Evolutionary conservation across 2,113 vertebrate species (phyloP), one percentile per base, ranked within the genome.

Genomic region (Notothenia coriiceps): DNA sequence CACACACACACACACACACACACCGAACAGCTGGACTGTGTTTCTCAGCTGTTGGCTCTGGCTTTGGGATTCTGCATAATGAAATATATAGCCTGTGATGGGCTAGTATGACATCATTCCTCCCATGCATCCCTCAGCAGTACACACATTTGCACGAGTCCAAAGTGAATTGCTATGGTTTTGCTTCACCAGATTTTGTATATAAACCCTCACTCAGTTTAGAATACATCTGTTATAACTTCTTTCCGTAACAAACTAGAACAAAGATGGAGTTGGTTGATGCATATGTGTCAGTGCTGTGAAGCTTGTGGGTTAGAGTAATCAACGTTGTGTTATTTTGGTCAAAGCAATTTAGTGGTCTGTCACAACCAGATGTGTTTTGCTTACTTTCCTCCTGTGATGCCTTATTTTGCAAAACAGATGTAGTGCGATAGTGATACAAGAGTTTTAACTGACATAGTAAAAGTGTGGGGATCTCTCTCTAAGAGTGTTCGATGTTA

Each of bases 331-430:
- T 57, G 79, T 61, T 80, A 67, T 86, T 91, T 76, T 67, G 44
- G 80, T 87, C 47, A 66, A 65, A 81, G 49, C 29, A 71, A 88
- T 80, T 89, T 88, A 82, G 61, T 55, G 77, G 67, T 85, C 17
- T 72, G 33, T 77, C 17, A 6, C 11, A 40, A 76, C 46, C 33
- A 43, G 56, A 52, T 33, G 63, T n/a, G 35, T 8, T 33, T 52
- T 49, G 15, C 51, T 20, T 57, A 25, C 33, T 43, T 61, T 56
- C 57, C 55, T n/a, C 59, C 70, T 74, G 62, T 77, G 77, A 84
- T 76, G 80, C 86, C 79, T 89, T 82, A 71, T 85, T 89, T 78
- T 79, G 85, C 82, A 76, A 89, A 89, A 74, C 80, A 91, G 86
- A 85, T 87, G 83, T 3, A 2, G 20, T 77, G 63, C 49, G 72